Evolutionary conservation across 2,888 invertebrate genomes (phyloP).

Genomic region (Metalampra italica): DNA sequence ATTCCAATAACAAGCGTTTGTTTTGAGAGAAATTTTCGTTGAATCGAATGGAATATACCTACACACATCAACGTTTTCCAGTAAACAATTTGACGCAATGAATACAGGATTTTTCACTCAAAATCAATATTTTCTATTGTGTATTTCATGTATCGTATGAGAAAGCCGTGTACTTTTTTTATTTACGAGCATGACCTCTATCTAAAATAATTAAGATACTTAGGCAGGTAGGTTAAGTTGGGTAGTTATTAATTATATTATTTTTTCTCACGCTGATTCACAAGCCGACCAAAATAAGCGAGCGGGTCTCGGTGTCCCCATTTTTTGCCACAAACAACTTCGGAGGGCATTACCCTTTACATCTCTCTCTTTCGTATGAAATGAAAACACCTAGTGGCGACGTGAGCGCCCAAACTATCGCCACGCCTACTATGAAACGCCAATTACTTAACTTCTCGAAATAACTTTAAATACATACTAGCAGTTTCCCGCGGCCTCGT

Average conservation of each 20-base stretch:
- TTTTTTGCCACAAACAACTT: slow-evolving; percentile 78
- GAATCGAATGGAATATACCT: too few relatives aligned
- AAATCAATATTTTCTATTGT: too few relatives aligned
- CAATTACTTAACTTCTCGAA: background rate
- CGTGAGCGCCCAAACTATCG: slow-evolving; percentile 52
- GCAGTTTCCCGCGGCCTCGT: too few relatives aligned
- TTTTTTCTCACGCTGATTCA: slow-evolving; percentile 73
- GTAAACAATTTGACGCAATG: too few relatives aligned
- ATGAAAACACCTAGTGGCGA: slow-evolving; percentile 60
- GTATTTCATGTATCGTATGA: too few relatives aligned
- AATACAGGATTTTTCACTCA: too few relatives aligned
- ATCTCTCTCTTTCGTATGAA: slow-evolving; percentile 54
- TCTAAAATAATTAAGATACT: background rate
- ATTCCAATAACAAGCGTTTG: slow-evolving; percentile 15
- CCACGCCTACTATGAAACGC: slow-evolving; percentile 22
- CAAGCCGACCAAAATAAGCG: slow-evolving; percentile 67
- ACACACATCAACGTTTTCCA: too few relatives aligned
- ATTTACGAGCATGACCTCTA: background rate
- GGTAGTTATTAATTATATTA: slow-evolving; percentile 36
- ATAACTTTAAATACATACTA: background rate
- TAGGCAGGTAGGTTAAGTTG: background rate
- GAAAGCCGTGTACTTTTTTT: background rate
- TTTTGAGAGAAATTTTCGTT: slow-evolving; percentile 3
- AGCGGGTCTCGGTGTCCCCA: slow-evolving; percentile 71
- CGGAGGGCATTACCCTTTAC: slow-evolving; percentile 70